phyloP scores from a whole-genome alignment of 2,113 vertebrate genomes.

The Notechis scutatus region DNA sequence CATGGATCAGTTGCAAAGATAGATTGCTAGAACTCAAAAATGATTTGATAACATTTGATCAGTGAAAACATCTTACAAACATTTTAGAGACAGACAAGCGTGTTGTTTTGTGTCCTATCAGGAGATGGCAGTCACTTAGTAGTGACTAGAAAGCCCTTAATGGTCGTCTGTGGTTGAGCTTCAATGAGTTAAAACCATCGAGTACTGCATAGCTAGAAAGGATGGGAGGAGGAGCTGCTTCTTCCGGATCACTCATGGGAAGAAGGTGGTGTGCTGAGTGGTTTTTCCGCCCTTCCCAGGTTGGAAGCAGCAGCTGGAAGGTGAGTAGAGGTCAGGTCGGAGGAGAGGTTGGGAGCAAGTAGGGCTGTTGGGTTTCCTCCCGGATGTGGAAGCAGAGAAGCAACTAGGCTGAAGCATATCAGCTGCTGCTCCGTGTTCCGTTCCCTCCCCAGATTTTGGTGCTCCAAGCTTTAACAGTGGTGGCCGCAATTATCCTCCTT shows the following conservation, averaged over 20 bases:
- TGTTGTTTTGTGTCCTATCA: neutral
- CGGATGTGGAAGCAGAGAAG: neutral
- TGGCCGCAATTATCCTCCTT: neutral
- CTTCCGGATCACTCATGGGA: too few species aligned
- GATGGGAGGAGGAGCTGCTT: too few species aligned
- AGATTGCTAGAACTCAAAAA: neutral
- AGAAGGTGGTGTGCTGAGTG: too few species aligned
- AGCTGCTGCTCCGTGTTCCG: neutral
- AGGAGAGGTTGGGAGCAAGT: too few species aligned
- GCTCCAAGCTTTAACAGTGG: neutral
- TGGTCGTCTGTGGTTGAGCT: neutral
- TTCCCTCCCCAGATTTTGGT: neutral
- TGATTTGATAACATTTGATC: neutral
- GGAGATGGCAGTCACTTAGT: neutral
- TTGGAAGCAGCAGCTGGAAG: too few species aligned
- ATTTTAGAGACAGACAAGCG: neutral
- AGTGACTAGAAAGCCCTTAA: neutral
- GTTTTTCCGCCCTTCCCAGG: too few species aligned
- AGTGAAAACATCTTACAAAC: neutral
- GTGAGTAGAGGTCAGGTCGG: too few species aligned
- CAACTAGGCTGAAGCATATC: neutral
- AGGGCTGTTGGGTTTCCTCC: too few species aligned
- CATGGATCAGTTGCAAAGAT: neutral
- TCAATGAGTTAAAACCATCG: too few species aligned
- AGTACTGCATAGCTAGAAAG: too few species aligned